Conservation (phyloP, 2,888 invertebrate species). For the Halictus quadricinctus region DNA sequence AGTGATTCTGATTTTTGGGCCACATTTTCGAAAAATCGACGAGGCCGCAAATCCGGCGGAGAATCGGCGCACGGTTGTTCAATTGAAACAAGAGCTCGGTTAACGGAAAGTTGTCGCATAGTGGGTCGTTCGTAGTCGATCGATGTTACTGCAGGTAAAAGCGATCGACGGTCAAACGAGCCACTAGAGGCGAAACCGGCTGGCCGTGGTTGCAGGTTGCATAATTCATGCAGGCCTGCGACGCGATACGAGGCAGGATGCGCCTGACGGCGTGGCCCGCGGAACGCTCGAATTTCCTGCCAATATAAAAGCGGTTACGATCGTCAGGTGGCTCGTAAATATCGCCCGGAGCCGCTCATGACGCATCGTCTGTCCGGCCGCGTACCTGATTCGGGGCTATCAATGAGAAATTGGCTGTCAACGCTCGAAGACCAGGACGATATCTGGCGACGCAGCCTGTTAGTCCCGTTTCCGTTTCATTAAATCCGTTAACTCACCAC, state of each 20-base stretch:
- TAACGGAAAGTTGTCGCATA: conserved; percentile 62
- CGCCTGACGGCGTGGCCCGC: not conserved
- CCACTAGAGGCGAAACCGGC: conserved; percentile 55
- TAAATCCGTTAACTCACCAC: not conserved
- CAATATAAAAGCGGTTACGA: conserved; percentile 66
- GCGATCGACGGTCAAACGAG: conserved; percentile 69
- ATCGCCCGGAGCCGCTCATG: conserved; percentile 5
- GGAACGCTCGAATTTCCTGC: conserved; percentile 56
- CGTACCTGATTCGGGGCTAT: conserved; percentile 17
- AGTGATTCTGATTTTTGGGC: too few species aligned
- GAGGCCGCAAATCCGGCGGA: not conserved
- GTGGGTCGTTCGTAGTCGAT: conserved; percentile 70
- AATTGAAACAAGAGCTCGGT: conserved; percentile 36
- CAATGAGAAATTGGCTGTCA: conserved; percentile 28
- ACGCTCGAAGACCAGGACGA: not conserved
- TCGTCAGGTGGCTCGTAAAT: conserved; percentile 69
- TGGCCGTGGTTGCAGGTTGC: conserved; percentile 45
- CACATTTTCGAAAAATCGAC: too few species aligned
- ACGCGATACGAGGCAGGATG: conserved; percentile 13
- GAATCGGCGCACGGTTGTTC: conserved; percentile 19
- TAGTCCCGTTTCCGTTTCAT: not conserved
- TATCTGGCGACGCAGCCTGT: conserved; percentile 3
- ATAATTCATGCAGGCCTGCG: conserved; percentile 59
- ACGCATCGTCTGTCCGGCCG: conserved; percentile 25
- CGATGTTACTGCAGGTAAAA: conserved; percentile 70